Conservation (phyloP, 2,113 vertebrate genomes). For the Coreoperca whiteheadi region DNA sequence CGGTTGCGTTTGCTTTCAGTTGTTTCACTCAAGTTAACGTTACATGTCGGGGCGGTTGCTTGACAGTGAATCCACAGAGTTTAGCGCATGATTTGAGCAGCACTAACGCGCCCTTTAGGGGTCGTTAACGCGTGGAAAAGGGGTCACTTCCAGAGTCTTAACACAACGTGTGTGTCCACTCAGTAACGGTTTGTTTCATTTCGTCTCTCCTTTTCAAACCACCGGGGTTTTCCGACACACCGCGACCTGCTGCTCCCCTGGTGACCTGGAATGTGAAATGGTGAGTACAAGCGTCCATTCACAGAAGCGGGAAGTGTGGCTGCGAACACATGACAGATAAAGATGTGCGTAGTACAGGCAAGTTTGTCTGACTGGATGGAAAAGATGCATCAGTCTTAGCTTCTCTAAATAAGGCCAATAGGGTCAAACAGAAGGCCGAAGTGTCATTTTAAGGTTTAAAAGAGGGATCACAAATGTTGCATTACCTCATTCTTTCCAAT, state of each 20-base stretch:
- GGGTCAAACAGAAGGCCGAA: background rate
- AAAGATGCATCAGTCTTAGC: background rate
- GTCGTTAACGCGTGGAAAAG: background rate
- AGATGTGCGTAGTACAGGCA: background rate
- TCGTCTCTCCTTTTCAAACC: slow-evolving; percentile 41
- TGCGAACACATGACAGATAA: background rate
- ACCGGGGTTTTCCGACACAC: slow-evolving; percentile 17
- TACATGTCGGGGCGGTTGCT: no score
- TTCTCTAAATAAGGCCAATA: background rate
- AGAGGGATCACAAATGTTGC: background rate
- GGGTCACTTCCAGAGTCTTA: fast-evolving
- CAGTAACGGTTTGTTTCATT: slow-evolving; percentile 33
- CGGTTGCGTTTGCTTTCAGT: background rate
- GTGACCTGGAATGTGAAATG: slow-evolving; percentile 46
- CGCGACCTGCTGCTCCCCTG: slow-evolving; percentile 43
- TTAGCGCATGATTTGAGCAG: background rate
- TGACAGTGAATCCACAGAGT: background rate
- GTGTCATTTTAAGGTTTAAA: background rate
- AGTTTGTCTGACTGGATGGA: background rate
- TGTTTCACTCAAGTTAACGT: no score
- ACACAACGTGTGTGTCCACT: background rate
- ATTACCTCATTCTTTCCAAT: background rate
- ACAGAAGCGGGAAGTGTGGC: slow-evolving; percentile 5
- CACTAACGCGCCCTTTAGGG: background rate
- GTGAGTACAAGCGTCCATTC: slow-evolving; percentile 69